Evolutionary conservation across 2,888 invertebrate species (phyloP).

Genomic region (Slavum lentiscoides): DNA sequence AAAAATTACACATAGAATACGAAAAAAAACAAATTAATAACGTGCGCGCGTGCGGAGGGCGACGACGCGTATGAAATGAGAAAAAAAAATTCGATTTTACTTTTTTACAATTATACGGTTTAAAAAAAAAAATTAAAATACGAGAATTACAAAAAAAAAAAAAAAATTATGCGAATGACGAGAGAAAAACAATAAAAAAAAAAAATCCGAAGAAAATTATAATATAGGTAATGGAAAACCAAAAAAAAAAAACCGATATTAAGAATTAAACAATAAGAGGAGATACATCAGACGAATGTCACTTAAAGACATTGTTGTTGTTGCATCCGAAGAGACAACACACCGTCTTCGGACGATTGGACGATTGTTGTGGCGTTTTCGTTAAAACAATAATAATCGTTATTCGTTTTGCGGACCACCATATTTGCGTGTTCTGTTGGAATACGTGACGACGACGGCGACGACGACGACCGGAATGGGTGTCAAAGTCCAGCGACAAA

Average conservation of each 20-base stretch:
- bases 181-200: background rate
- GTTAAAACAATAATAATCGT: background rate
- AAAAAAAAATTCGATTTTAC: too few relatives aligned
- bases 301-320: slow-evolving; percentile 51
- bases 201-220: slow-evolving; percentile 11
- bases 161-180: too few relatives aligned
- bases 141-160: background rate
- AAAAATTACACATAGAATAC: too few relatives aligned
- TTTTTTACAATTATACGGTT: background rate
- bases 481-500: slow-evolving; percentile 15
- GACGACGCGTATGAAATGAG: too few relatives aligned
- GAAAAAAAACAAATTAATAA: too few relatives aligned
- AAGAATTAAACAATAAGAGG: slow-evolving; percentile 54
- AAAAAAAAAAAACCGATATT: slow-evolving; percentile 39
- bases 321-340: slow-evolving; percentile 18
- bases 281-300: slow-evolving; percentile 51
- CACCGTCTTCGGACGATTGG: slow-evolving; percentile 42
- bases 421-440: background rate
- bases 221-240: background rate
- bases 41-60: background rate
- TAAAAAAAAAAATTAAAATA: background rate
- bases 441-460: slow-evolving; percentile 24
- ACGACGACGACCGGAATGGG: slow-evolving; percentile 28
- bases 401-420: slow-evolving; percentile 31
- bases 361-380: too few relatives aligned